phyloP scores from a whole-genome alignment of 2,797 vertebrate genomes.

The Tapirus indicus region DNA sequence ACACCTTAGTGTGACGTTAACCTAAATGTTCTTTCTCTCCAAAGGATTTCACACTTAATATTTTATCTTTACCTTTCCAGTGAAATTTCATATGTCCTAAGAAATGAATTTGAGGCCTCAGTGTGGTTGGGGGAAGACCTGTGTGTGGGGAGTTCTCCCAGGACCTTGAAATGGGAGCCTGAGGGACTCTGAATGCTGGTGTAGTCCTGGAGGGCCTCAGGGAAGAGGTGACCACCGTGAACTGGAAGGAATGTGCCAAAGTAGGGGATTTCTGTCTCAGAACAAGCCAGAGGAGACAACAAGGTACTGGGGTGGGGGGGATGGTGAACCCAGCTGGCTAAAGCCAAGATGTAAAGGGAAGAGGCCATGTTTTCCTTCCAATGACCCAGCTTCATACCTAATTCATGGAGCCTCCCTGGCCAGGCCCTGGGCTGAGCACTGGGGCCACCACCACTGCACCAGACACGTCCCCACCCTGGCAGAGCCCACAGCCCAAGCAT shows the following conservation, averaged over 20 bases:
- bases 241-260: not conserved
- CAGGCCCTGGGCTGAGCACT: not conserved
- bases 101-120: conserved; percentile 9
- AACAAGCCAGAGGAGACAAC: not conserved
- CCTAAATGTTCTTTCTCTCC: conserved; percentile 29
- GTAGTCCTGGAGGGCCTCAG: not conserved
- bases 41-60: not conserved
- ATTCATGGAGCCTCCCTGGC: not conserved
- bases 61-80: not conserved
- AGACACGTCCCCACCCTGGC: not conserved
- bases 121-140: not conserved
- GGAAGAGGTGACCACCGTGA: not conserved
- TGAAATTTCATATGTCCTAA: not conserved
- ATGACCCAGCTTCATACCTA: not conserved
- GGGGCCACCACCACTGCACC: too few relatives aligned
- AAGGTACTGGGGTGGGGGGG: not conserved
- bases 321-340: not conserved
- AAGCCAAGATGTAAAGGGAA: not conserved
- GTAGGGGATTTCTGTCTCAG: not conserved
- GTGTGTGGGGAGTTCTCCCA: not conserved
- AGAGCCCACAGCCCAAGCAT: not conserved
- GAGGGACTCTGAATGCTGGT: not conserved
- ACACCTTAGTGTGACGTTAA: not conserved
- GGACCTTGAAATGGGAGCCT: not conserved
- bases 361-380: not conserved